Conservation (phyloP, 2,113 vertebrate genomes). For the Chrysochloris asiatica region DNA sequence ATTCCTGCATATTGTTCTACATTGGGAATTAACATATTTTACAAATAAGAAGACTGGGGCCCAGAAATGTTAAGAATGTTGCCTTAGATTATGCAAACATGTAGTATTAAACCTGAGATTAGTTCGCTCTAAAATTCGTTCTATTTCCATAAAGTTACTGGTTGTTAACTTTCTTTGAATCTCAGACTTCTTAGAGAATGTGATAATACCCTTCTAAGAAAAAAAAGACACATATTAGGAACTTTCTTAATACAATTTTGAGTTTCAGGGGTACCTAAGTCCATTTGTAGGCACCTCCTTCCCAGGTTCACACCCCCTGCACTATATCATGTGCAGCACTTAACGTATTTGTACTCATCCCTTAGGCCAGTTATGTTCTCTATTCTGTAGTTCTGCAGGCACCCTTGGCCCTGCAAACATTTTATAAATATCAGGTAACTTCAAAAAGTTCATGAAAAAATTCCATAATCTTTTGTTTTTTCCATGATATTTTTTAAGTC, state of each 20-base stretch:
- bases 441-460: no score
- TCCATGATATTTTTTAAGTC: no score
- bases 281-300: neutral
- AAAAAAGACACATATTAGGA: neutral
- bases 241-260: slow-evolving; percentile 15
- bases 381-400: neutral
- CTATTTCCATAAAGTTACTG: neutral
- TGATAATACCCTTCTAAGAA: neutral
- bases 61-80: neutral
- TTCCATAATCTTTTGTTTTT: no score
- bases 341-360: neutral
- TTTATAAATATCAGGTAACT: neutral
- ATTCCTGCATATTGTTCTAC: neutral
- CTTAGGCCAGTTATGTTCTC: neutral
- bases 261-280: neutral
- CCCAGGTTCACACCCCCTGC: neutral
- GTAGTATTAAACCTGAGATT: slow-evolving; percentile 19
- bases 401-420: neutral
- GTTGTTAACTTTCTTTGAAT: slow-evolving; percentile 12
- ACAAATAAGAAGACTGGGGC: neutral
- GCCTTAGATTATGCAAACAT: neutral
- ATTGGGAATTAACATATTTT: neutral
- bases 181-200: slow-evolving; percentile 13
- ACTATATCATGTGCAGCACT: neutral
- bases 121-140: slow-evolving; percentile 26